Conservation (phyloP, 2,113 vertebrate genomes). For the Atlantisia rogersi region DNA sequence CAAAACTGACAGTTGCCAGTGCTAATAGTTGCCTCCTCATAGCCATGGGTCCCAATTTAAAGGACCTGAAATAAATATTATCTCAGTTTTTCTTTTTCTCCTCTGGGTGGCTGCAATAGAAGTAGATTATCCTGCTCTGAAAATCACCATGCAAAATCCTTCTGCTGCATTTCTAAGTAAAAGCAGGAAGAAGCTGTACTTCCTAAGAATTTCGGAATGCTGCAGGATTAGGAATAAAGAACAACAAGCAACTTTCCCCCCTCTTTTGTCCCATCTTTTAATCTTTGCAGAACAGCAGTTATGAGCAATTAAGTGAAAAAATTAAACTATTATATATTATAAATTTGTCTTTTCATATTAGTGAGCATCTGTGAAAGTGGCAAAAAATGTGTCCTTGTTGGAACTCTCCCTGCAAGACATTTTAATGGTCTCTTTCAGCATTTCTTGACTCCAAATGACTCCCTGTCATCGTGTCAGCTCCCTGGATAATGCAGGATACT, state of each 20-base stretch:
- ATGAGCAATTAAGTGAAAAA: constrained; percentile 33
- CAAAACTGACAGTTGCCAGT: constrained; percentile 42
- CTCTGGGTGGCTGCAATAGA: constrained; percentile 19
- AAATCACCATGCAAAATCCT: constrained; percentile 49
- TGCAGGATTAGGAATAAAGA: background rate
- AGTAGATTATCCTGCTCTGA: constrained; percentile 44
- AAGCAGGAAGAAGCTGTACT: background rate
- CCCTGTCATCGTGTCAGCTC: constrained; percentile 83
- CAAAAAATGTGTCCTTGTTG: constrained; percentile 69
- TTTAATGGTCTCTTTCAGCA: constrained; percentile 82
- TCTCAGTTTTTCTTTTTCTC: constrained; percentile 33
- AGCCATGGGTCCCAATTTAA: constrained; percentile 8
- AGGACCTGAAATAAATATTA: constrained; percentile 43
- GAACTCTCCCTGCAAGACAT: constrained; percentile 74
- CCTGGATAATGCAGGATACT: constrained; percentile 77
- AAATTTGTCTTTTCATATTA: constrained; percentile 46
- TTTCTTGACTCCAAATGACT: constrained; percentile 84
- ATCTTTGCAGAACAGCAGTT: background rate
- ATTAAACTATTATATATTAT: constrained; percentile 4
- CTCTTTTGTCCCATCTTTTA: background rate
- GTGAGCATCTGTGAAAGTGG: constrained; percentile 54
- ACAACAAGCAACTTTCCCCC: background rate
- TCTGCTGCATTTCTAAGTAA: background rate
- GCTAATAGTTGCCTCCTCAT: constrained; percentile 6
- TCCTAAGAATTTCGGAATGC: background rate